Conservation (phyloP, 2,888 invertebrate genomes). For the Oligia strigilis region DNA sequence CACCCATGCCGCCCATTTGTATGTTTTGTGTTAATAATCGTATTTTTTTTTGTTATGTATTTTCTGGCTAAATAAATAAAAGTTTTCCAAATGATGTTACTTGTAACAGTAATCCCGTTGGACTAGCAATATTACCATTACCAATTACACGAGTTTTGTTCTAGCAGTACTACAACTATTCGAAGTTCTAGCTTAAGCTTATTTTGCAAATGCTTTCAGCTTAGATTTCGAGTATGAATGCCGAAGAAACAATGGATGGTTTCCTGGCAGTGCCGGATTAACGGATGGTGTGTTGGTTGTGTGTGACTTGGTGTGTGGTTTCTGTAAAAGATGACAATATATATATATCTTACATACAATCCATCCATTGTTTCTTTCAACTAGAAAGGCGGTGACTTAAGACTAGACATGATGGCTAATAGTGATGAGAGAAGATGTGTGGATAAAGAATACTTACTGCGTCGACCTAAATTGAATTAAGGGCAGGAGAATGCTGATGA, state of each 20-base stretch:
- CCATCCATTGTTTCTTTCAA: neutral
- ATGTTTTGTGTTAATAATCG: too few species aligned
- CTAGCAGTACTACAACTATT: neutral
- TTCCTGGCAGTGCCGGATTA: neutral
- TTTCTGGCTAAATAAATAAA: too few species aligned
- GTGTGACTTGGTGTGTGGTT: neutral
- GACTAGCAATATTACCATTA: neutral
- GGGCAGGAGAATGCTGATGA: neutral
- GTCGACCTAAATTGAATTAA: neutral
- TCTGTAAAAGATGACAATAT: neutral
- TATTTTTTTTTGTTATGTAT: too few species aligned
- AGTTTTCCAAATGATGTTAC: neutral
- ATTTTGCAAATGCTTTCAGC: neutral
- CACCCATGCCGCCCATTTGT: too few species aligned
- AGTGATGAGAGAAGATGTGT: neutral
- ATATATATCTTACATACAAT: neutral
- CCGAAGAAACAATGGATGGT: neutral
- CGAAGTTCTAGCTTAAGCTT: neutral
- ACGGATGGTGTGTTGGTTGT: neutral
- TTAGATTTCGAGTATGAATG: neutral
- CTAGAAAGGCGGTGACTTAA: neutral
- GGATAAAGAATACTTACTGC: neutral
- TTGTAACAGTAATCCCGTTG: neutral
- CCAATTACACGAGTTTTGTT: neutral
- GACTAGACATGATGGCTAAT: neutral